Conservation (phyloP, 2,888 invertebrate species). For the Cactoblastis cactorum region DNA sequence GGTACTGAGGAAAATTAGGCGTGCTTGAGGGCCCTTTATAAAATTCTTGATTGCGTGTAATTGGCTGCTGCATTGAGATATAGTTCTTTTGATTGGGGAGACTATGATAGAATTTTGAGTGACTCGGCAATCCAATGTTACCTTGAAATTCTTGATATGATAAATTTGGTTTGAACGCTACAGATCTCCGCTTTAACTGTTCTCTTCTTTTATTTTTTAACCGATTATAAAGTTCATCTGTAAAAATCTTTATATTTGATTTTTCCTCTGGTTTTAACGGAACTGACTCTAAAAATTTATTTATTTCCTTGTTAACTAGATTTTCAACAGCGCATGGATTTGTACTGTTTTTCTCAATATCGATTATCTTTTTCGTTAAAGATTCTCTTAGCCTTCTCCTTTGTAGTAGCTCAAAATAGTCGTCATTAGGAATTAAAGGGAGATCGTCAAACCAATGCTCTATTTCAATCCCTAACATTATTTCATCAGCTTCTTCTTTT, state of each 20-base stretch:
- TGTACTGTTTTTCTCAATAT: slow-evolving; percentile 31
- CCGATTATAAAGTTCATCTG: slow-evolving; percentile 45
- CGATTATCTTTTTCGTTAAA: slow-evolving; percentile 44
- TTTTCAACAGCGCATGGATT: slow-evolving; percentile 25
- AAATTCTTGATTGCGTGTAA: not conserved
- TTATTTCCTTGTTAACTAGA: slow-evolving; percentile 37
- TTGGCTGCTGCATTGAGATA: not conserved
- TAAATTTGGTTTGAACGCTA: slow-evolving; percentile 30
- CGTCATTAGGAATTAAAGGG: slow-evolving; percentile 32
- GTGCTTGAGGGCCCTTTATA: not conserved
- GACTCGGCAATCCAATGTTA: slow-evolving; percentile 28
- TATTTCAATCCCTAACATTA: slow-evolving; percentile 47
- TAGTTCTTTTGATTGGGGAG: not conserved
- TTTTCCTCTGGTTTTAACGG: slow-evolving; percentile 30
- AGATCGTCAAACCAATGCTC: slow-evolving; percentile 55
- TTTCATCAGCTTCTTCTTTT: slow-evolving; percentile 48
- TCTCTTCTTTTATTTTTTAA: slow-evolving; percentile 34
- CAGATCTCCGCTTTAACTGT: slow-evolving; percentile 24
- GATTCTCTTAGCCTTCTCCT: slow-evolving; percentile 37
- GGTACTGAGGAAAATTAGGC: not conserved
- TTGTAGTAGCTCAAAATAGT: slow-evolving; percentile 28
- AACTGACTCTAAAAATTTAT: slow-evolving; percentile 35
- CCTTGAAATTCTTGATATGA: slow-evolving; percentile 32
- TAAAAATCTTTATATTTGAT: slow-evolving; percentile 37
- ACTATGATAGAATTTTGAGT: not conserved